Evolutionary conservation across 2,113 vertebrate species (phyloP).

Genomic region (Orientallactaga bullata): DNA sequence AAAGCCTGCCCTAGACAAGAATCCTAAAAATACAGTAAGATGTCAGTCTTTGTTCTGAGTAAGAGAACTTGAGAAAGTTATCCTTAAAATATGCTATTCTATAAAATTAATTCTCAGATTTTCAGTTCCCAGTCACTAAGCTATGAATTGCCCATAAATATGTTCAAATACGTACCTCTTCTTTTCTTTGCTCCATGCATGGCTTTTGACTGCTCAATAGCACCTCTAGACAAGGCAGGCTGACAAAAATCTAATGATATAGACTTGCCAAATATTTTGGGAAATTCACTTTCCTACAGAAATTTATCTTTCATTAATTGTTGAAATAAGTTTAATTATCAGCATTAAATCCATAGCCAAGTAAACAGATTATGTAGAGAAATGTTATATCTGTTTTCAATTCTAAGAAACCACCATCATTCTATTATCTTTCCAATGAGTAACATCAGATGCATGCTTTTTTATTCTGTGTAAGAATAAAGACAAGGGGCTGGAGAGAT

Average conservation of each 20-base stretch:
- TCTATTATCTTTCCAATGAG: conserved; percentile 18
- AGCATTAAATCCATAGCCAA: conserved; percentile 23
- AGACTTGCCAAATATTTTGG: conserved; percentile 36
- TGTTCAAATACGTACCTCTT: not conserved
- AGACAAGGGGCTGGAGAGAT: not conserved
- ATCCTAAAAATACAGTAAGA: conserved; percentile 70
- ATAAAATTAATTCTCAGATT: conserved; percentile 58
- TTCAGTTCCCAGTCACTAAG: conserved; percentile 48
- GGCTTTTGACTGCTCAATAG: conserved; percentile 43
- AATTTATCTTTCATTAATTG: conserved; percentile 53
- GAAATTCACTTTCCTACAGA: not conserved
- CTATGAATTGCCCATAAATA: conserved; percentile 57
- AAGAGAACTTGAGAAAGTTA: conserved; percentile 66
- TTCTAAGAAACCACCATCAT: conserved; percentile 4
- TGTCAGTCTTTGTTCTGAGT: conserved; percentile 65
- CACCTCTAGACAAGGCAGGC: conserved; percentile 19
- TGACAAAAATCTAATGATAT: conserved; percentile 38
- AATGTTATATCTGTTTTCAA: conserved; percentile 34
- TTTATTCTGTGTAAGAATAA: conserved; percentile 33
- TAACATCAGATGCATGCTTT: not conserved
- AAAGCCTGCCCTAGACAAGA: conserved; percentile 67
- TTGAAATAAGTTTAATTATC: conserved; percentile 59
- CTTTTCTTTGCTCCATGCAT: not conserved
- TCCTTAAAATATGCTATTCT: conserved; percentile 70
- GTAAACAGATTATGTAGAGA: conserved; percentile 25